Conservation (phyloP, 2,797 vertebrate species). For the Acanthopagrus latus region DNA sequence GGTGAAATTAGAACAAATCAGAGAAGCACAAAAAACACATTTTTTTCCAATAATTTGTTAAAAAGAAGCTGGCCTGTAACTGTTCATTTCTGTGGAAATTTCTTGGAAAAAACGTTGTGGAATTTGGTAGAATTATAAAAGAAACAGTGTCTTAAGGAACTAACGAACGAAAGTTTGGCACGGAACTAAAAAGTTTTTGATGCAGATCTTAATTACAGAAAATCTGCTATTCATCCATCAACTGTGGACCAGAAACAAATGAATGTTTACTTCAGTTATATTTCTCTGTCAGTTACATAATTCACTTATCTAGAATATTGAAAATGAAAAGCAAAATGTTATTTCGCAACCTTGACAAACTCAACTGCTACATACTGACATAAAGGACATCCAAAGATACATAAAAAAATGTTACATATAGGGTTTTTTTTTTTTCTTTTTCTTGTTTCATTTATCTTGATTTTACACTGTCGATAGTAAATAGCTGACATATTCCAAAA, state of each 20-base stretch:
- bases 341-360: neutral
- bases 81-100: neutral
- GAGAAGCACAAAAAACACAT: neutral
- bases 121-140: no score
- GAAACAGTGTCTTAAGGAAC: neutral
- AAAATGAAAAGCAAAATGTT: neutral
- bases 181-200: neutral
- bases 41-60: neutral
- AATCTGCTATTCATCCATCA: neutral
- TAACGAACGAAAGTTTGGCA: neutral
- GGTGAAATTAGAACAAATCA: neutral
- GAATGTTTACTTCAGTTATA: neutral
- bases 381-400: neutral
- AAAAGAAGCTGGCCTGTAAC: no score
- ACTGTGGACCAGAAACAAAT: neutral
- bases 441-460: no score
- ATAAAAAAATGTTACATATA: no score
- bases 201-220: neutral
- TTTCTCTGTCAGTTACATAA: neutral
- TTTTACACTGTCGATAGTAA: no score
- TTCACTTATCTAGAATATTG: neutral
- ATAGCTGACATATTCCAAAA: no score
- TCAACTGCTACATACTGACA: neutral
- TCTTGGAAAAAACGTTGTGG: neutral
- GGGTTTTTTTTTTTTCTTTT: no score